Base-by-base conservation (phyloP, 1,140 invertebrate species). In the Drosophila punjabiensis region DNA sequence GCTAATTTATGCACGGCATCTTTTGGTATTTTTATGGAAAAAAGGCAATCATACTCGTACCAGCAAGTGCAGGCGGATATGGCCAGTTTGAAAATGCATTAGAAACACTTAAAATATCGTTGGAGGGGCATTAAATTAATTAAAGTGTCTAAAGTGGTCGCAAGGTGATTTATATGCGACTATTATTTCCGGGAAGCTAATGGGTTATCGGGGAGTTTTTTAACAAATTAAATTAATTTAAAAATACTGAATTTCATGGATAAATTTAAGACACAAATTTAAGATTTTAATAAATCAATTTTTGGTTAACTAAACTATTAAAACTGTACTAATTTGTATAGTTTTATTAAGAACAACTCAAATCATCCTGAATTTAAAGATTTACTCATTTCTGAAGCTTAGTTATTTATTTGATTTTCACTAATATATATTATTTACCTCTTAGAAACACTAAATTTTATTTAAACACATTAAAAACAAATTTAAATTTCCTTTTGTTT, bases 1-100 rank as follows among this genome's bases (percentile, higher is more conserved):
- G 58, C 66, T 74, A 82, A 81, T 85, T 85, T 81, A 84, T 84
- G 71, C 81, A 70, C 62, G 48, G 59, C 76, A 71, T 80, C 65
- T 84, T 67, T 76, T 59, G 76, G 41, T 61, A 60, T 71, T 64
- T 73, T 79, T 65, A 65, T 65, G 37, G 56, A 3, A 24, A 24
- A 24, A 24, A 24, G 24, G 33, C 48, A 70, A 65, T 73, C 59
- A 79, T 65, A 75, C 56, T 73, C 14, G 45, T 33, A 62, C 67
- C 37, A 56, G 68, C 56, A 75, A 75, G 68, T 75, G 67, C 67
- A 70, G 35, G 70, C 67, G 68, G 53, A 74, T 60, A 59, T 73
- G 67, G 35, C 30, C 37, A 30, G 16, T 39, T 39, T 41, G 43
- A 35, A 71, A 70, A 73, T 41, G 52, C 47, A 48, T 70, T 43